Evolutionary conservation across 2,113 vertebrate genomes (phyloP).

Genomic region (Pagrus major): DNA sequence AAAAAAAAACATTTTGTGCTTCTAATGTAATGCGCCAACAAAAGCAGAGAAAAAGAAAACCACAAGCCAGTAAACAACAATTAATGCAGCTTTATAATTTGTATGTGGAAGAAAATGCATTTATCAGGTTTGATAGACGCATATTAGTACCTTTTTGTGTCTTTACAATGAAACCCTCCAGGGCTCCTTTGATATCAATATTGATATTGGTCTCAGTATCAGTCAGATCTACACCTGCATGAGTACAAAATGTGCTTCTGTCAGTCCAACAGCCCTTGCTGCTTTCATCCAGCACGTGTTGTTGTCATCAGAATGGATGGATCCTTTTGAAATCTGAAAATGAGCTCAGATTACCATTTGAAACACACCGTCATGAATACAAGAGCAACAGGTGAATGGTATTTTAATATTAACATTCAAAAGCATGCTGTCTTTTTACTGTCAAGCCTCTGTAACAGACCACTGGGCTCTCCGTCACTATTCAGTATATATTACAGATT

Average conservation of each 20-base stretch:
- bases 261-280: conserved; percentile 5
- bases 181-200: background rate
- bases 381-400: background rate
- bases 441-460: conserved; percentile 19
- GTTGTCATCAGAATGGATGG: conserved; percentile 11
- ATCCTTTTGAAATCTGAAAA: conserved; percentile 46
- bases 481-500: conserved; percentile 3
- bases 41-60: too few relatives aligned
- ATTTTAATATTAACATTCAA: background rate
- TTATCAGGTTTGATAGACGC: too few relatives aligned
- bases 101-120: background rate
- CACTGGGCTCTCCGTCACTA: conserved; percentile 5
- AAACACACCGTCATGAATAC: conserved; percentile 26
- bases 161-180: background rate
- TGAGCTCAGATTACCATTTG: conserved; percentile 43
- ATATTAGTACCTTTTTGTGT: too few relatives aligned
- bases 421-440: background rate
- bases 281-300: conserved; percentile 49
- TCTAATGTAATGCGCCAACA: too few relatives aligned
- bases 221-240: background rate
- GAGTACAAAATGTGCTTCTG: background rate
- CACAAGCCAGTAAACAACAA: too few relatives aligned
- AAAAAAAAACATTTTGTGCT: too few relatives aligned
- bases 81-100: too few relatives aligned
- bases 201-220: background rate